Percentiles rank a stretch among this genome's conserved stretches.
phyloP scores from a whole-genome alignment of 2,797 vertebrate species.

The Stomatorhinus walkeri region DNA sequence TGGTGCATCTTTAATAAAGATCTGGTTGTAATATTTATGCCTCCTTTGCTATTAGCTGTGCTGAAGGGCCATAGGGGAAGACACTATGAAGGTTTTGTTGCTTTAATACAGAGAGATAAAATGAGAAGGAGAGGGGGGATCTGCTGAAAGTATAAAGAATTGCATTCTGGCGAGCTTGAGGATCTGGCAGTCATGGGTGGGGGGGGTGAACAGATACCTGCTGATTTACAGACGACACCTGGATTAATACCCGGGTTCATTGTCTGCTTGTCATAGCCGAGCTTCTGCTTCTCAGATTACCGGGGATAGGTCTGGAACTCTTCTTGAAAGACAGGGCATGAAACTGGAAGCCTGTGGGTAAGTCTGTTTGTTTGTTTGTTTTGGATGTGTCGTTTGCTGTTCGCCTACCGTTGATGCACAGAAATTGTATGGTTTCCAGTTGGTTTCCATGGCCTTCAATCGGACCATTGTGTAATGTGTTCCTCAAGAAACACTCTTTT shows the following conservation, averaged over 20 bases:
- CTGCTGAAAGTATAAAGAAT: conserved; percentile 14
- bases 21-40: conserved; percentile 1
- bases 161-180: conserved; percentile 12
- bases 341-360: background rate
- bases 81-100: background rate
- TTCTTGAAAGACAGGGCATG: background rate
- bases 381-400: background rate
- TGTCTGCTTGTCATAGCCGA: conserved; percentile 50
- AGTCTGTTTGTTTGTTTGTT: background rate
- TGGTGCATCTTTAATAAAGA: conserved; percentile 4
- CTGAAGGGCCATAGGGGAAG: background rate
- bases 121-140: conserved; percentile 24
- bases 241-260: conserved; percentile 15
- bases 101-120: conserved; percentile 5
- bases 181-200: conserved; percentile 21
- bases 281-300: conserved; percentile 41
- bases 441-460: background rate
- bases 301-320: conserved; percentile 42
- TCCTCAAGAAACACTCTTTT: background rate
- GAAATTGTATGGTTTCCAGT: background rate
- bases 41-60: background rate
- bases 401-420: background rate
- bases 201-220: conserved; percentile 50
- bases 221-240: conserved; percentile 45
- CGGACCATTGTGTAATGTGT: background rate